These are phyloP conservation scores for Caerostris darwini DNA, from an alignment of 1,140 invertebrate species.

Conservation along the genomic window DNA sequence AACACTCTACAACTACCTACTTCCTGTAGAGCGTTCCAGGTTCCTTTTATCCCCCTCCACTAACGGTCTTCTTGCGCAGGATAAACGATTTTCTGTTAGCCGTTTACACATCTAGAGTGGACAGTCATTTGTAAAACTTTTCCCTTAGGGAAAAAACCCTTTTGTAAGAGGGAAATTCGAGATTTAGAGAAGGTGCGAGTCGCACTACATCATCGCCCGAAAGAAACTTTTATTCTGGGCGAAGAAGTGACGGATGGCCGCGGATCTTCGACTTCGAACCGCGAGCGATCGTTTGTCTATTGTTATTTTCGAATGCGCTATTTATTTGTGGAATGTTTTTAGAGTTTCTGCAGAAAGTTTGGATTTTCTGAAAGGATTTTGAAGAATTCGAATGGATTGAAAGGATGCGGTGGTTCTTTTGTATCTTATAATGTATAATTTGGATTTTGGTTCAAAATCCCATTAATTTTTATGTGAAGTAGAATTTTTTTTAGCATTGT, in stretches of 20 bases:
- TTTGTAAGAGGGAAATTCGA: slow-evolving; percentile 8
- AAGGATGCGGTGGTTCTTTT: background rate
- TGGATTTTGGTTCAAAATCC: too few relatives aligned
- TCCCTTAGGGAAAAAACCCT: background rate
- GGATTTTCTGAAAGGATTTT: background rate
- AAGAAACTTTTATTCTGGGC: background rate
- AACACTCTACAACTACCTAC: background rate
- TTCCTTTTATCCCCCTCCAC: background rate
- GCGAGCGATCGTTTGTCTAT: background rate
- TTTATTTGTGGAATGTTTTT: slow-evolving; percentile 8
- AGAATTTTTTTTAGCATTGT: too few relatives aligned
- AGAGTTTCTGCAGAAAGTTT: background rate
- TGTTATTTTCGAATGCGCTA: background rate
- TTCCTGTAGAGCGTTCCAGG: background rate
- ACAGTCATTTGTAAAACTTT: background rate
- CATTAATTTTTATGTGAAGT: too few relatives aligned
- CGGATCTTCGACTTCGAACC: background rate
- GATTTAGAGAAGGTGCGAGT: background rate
- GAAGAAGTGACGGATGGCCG: background rate
- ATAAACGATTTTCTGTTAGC: slow-evolving; percentile 28
- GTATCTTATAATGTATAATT: too few relatives aligned
- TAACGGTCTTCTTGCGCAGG: background rate
- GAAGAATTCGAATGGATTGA: background rate
- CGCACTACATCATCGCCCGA: background rate
- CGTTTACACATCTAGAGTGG: slow-evolving; percentile 16